Base-by-base conservation (phyloP, 2,888 invertebrate species). In the Zygaena filipendulae region DNA sequence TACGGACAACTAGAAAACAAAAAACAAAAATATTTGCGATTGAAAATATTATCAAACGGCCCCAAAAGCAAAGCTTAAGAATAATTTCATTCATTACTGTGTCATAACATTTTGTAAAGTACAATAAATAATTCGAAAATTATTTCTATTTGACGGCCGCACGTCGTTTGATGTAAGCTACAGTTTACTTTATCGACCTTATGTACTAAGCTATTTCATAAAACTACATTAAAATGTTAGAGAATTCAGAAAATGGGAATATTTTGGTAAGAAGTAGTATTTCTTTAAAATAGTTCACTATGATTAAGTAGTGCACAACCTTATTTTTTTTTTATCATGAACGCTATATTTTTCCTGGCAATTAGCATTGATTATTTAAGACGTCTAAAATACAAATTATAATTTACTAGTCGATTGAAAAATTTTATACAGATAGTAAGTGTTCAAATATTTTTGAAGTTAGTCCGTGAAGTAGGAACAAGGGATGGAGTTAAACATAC, bases 111-210 rank as follows among this genome's bases (percentile, higher is more conserved):
- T n/a, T n/a, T n/a, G n/a, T n/a, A n/a, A n/a, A n/a, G n/a, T n/a
- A n/a, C n/a, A n/a, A n/a, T n/a, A n/a, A n/a, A n/a, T n/a, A 74
- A 77, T 75, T 79, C 71, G 72, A 77, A 77, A 79, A 75, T n/a
- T 77, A 75, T 72, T 54, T 70, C 56, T n/a, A n/a, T n/a, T n/a
- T n/a, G 71, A 77, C 77, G 68, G 67, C 68, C 55, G 69, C 70
- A 52, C 57, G 68, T 63, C 74, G 59, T 61, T 69, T 74, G 69
- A 71, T 59, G 51, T 71, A 79, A 75, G 74, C 79, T 79, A 77
- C 68, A 42, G 47, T 74, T 75, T 77, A 72, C 45, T 47, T 64
- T 69, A 69, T 62, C 44, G 59, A 62, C 71, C n/a, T n/a, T n/a
- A n/a, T n/a, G n/a, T n/a, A n/a, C n/a, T n/a, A n/a, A n/a, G n/a